These are phyloP conservation scores for Pseudocheirus occidentalis DNA, from an alignment of 2,797 vertebrate species.

Conservation along the genomic window DNA sequence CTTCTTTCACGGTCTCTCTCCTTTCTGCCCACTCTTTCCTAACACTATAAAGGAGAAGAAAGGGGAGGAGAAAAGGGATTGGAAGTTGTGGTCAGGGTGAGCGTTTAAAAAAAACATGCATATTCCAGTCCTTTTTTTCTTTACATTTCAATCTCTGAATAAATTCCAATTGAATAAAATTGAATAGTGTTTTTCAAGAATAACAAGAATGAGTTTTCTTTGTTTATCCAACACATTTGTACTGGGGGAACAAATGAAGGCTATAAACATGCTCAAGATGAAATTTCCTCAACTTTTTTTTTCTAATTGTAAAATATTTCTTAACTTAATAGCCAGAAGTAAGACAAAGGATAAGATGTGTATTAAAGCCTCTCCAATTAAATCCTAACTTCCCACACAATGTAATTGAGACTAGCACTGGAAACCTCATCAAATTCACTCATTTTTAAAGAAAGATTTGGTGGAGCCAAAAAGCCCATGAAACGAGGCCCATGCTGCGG, in stretches of 20 bases:
- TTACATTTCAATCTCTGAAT: background rate
- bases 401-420: slow-evolving; percentile 58
- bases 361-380: background rate
- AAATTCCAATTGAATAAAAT: background rate
- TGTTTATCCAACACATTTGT: background rate
- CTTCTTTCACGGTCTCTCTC: background rate
- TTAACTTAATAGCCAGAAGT: background rate
- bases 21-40: background rate
- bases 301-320: background rate
- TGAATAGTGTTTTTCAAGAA: background rate
- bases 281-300: background rate
- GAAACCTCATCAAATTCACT: slow-evolving; percentile 75
- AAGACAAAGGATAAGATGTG: slow-evolving; percentile 61
- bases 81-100: background rate
- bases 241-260: background rate
- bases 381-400: slow-evolving; percentile 48
- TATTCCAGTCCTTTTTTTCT: background rate
- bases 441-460: slow-evolving; percentile 48
- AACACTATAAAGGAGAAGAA: background rate
- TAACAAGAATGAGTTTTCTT: background rate
- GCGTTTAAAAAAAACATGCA: background rate
- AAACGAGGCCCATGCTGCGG: slow-evolving; percentile 37
- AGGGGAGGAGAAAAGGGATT: background rate
- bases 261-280: background rate
- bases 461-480: slow-evolving; percentile 68